These are phyloP conservation scores for Zaprionus nigranus DNA, from an alignment of 1,140 invertebrate genomes.

Conservation along the genomic window DNA sequence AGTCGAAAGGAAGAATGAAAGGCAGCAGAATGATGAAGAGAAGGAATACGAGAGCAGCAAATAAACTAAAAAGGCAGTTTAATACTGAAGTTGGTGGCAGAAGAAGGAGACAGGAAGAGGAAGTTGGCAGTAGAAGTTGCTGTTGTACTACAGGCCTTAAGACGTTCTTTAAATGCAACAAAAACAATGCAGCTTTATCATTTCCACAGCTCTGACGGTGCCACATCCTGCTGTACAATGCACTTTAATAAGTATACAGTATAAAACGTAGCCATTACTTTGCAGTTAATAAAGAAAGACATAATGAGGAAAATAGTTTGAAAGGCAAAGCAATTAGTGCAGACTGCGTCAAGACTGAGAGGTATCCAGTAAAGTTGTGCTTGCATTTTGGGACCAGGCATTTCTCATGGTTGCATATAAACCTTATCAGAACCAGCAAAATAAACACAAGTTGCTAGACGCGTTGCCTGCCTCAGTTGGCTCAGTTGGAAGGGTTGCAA, in stretches of 20 bases:
- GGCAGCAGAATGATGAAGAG: background rate
- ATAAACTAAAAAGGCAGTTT: slow-evolving; percentile 12
- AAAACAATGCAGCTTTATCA: slow-evolving; percentile 66
- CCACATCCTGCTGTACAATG: slow-evolving; percentile 11
- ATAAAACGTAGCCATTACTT: slow-evolving; percentile 76
- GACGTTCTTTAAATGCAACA: slow-evolving; percentile 47
- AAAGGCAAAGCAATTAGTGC: background rate
- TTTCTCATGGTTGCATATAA: too few species aligned
- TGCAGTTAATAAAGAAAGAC: slow-evolving; percentile 36
- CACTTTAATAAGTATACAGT: slow-evolving; percentile 74
- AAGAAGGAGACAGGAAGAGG: background rate
- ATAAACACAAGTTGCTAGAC: too few species aligned
- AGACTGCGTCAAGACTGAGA: background rate
- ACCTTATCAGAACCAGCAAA: too few species aligned
- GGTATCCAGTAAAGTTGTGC: background rate
- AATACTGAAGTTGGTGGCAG: background rate
- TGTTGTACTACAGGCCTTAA: slow-evolving; percentile 12
- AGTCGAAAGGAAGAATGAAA: slow-evolving; percentile 59
- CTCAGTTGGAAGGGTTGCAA: too few species aligned
- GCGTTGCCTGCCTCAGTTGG: too few species aligned
- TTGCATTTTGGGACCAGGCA: too few species aligned
- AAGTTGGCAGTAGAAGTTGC: background rate
- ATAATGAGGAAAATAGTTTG: background rate
- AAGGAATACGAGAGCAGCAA: background rate
- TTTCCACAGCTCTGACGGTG: slow-evolving; percentile 72